Conservation (phyloP, 2,888 invertebrate species). For the Branchipolynoe longqiensis region DNA sequence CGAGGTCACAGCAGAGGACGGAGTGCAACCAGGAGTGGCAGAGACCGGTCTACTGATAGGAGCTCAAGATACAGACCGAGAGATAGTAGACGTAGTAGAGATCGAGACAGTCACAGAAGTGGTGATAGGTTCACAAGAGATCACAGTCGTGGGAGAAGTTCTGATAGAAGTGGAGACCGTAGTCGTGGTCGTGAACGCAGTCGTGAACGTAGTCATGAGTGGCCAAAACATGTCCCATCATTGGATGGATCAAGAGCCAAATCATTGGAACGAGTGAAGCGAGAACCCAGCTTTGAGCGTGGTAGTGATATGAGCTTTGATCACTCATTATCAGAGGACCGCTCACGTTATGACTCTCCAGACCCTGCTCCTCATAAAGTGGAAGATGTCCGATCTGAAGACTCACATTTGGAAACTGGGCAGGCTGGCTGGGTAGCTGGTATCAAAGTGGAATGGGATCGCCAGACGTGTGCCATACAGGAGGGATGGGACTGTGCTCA, state of each 20-base stretch:
- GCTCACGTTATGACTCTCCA: conserved; percentile 32
- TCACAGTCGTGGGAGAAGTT: not conserved
- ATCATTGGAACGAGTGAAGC: not conserved
- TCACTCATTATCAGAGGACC: conserved; percentile 1
- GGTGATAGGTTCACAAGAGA: not conserved
- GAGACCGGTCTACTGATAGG: conserved; percentile 47
- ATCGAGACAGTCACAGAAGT: not conserved
- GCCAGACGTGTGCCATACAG: not conserved
- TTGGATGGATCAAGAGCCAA: not conserved
- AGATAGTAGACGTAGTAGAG: conserved; percentile 13
- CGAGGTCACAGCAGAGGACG: not conserved
- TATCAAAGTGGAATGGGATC: no score
- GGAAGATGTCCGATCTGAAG: not conserved
- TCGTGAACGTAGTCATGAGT: not conserved
- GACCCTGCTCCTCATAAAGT: no score
- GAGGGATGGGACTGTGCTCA: not conserved
- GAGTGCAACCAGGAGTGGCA: not conserved
- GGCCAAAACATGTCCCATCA: not conserved
- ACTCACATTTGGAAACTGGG: not conserved
- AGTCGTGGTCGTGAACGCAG: not conserved
- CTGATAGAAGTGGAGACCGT: conserved; percentile 9
- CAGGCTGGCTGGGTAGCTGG: not conserved
- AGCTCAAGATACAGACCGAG: not conserved
- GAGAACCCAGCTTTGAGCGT: conserved; percentile 11
- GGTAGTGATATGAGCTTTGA: conserved; percentile 14